These are phyloP conservation scores for Cichlasoma orientale DNA, from an alignment of 2,797 vertebrate species.

Conservation along the genomic window DNA sequence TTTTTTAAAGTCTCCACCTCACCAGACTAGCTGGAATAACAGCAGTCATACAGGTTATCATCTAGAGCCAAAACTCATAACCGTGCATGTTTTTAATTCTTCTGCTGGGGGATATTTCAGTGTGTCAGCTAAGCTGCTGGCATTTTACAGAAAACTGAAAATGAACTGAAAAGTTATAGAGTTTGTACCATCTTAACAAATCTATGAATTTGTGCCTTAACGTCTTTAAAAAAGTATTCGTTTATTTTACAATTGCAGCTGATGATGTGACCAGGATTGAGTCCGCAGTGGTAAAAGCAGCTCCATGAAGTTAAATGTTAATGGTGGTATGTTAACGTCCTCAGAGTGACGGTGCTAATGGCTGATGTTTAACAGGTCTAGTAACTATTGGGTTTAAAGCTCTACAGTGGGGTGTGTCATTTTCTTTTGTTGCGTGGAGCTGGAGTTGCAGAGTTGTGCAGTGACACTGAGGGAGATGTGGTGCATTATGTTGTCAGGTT, in stretches of 20 bases:
- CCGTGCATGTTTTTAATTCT: slow-evolving; percentile 44
- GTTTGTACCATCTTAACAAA: slow-evolving; percentile 1
- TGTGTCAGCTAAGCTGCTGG: slow-evolving; percentile 33
- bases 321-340: background rate
- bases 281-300: background rate
- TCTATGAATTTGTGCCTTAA: background rate
- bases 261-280: background rate
- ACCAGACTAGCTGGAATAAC: slow-evolving; percentile 58
- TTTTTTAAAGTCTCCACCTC: slow-evolving; percentile 15
- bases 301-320: background rate
- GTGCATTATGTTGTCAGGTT: background rate
- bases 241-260: background rate
- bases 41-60: slow-evolving; percentile 11
- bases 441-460: background rate
- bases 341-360: background rate
- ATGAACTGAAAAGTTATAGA: slow-evolving; percentile 3
- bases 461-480: background rate
- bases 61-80: slow-evolving; percentile 45
- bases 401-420: background rate
- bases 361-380: background rate
- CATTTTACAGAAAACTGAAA: slow-evolving; percentile 11
- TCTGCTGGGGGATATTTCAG: slow-evolving; percentile 34
- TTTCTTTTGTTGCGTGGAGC: background rate
- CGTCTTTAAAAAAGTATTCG: background rate
- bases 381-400: background rate